Evolutionary conservation across 2,797 vertebrate species (phyloP).

Genomic region (Xenopus petersii): DNA sequence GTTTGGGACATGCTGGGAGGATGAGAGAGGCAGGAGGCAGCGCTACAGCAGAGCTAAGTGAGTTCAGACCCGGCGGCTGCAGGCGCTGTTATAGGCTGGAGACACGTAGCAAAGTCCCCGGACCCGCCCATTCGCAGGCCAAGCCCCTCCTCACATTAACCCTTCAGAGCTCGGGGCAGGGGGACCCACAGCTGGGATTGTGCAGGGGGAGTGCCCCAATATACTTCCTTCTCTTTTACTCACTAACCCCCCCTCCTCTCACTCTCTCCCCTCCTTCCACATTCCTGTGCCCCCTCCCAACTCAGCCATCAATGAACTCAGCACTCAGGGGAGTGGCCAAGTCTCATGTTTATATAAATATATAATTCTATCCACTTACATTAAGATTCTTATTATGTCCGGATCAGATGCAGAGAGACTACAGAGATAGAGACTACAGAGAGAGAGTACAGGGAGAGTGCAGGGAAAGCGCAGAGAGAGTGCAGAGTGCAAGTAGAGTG

Average conservation of each 20-base stretch:
- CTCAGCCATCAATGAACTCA: no score
- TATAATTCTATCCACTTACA: no score
- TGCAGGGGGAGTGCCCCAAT: conserved; percentile 10
- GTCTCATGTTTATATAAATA: no score
- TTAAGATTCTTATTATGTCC: no score
- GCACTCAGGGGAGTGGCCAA: no score
- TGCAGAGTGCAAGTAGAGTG: no score
- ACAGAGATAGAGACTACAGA: no score
- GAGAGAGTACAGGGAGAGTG: no score
- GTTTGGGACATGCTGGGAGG: conserved; percentile 23
- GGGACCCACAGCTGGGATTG: neutral
- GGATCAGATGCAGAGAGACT: no score
- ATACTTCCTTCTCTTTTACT: neutral
- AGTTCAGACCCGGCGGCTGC: neutral
- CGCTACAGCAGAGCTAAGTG: no score
- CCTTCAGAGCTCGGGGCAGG: neutral
- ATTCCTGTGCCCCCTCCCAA: neutral
- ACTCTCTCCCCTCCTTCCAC: neutral
- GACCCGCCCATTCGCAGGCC: conserved; percentile 6
- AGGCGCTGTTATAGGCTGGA: conserved; percentile 1
- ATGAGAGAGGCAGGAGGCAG: neutral
- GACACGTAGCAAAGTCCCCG: conserved; percentile 28
- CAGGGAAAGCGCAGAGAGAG: no score
- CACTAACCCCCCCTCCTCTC: neutral
- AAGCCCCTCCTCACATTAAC: neutral